These are phyloP conservation scores for Pipistrellus kuhlii DNA, from an alignment of 2,797 vertebrate genomes.

Conservation along the genomic window DNA sequence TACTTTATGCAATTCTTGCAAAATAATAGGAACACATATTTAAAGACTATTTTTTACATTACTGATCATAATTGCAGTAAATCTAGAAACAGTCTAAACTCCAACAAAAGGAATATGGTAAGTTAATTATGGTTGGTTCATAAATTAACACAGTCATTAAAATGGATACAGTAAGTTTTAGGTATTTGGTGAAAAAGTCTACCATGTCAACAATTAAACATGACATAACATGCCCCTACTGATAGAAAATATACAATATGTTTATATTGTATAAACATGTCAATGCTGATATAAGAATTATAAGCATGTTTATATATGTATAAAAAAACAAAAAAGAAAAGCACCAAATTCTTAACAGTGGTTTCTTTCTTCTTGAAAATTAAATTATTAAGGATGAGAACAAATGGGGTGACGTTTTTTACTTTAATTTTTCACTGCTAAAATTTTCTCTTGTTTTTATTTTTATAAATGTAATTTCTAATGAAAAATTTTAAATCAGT, in stretches of 20 bases:
- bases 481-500: not conserved
- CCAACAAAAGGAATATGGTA: not conserved
- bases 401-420: not conserved
- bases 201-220: not conserved
- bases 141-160: conserved; percentile 15
- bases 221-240: not conserved
- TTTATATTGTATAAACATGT: not conserved
- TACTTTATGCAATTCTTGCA: conserved; percentile 11
- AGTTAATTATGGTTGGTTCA: conserved; percentile 18
- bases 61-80: not conserved
- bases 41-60: conserved; percentile 14
- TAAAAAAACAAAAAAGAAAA: not conserved
- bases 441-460: conserved; percentile 27
- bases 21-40: conserved; percentile 2
- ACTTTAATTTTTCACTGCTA: not conserved
- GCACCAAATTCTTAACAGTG: conserved; percentile 6
- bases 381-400: not conserved
- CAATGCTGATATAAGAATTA: not conserved
- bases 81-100: conserved; percentile 39
- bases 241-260: not conserved
- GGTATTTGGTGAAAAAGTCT: not conserved
- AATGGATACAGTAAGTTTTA: not conserved
- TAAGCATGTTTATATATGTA: not conserved
- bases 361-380: not conserved
- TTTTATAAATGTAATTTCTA: conserved; percentile 12